Percentiles rank a stretch among this genome's conserved stretches.
phyloP scores from a whole-genome alignment of 2,797 vertebrate genomes.

The Hapalemur alaotrensis region DNA sequence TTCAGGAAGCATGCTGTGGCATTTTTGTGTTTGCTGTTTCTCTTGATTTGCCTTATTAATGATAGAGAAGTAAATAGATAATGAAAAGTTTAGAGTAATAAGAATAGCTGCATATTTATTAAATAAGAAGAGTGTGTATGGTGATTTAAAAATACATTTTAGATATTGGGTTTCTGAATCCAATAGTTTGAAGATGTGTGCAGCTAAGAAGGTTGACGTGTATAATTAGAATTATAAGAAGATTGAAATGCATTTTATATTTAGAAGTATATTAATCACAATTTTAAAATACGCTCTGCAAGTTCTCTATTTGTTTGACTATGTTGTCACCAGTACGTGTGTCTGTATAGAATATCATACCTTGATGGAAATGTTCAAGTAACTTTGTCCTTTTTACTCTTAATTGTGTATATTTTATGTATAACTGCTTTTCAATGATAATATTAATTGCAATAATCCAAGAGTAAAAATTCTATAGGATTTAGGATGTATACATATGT shows the following conservation, averaged over 20 bases:
- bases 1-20: background rate
- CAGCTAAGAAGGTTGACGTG: background rate
- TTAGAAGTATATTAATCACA: background rate
- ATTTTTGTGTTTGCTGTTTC: background rate
- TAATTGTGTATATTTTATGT: background rate
- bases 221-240: background rate
- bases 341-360: background rate
- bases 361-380: background rate
- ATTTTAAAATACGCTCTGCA: background rate
- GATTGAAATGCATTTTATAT: background rate
- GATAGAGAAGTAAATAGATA: background rate
- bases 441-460: background rate
- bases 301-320: background rate
- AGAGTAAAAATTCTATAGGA: background rate
- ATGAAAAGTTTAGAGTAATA: background rate
- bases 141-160: background rate
- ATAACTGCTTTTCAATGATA: background rate
- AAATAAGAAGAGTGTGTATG: background rate
- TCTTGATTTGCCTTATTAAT: constrained; percentile 19
- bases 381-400: background rate
- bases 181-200: background rate
- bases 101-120: background rate
- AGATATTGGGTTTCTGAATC: background rate
- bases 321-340: background rate
- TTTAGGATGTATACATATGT: background rate